Evolutionary conservation across 2,113 vertebrate genomes (phyloP).

Genomic region (Pelmatolapia mariae): DNA sequence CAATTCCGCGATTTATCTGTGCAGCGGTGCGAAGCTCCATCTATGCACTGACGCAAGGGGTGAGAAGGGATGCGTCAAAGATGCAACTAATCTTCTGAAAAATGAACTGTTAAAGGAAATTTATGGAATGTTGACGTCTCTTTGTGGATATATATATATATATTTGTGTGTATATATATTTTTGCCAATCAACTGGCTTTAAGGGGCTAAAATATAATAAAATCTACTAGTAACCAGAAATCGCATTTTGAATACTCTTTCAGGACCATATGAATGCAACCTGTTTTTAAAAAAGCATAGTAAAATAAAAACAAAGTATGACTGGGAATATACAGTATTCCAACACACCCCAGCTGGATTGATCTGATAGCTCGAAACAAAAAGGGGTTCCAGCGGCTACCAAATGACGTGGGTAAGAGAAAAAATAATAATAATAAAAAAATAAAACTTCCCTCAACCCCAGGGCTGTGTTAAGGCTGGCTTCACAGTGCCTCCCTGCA

Average conservation of each 20-base stretch:
- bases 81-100: background rate
- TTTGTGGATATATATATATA: background rate
- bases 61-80: constrained; percentile 19
- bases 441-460: background rate
- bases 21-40: constrained; percentile 52
- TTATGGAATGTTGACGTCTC: constrained; percentile 61
- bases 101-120: background rate
- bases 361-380: background rate
- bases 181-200: background rate
- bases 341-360: background rate
- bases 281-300: background rate
- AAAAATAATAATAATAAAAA: background rate
- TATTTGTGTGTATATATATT: background rate
- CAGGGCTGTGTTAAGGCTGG: constrained; percentile 60
- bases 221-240: background rate
- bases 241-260: background rate
- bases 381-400: constrained; percentile 5
- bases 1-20: constrained; percentile 31
- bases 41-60: background rate
- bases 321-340: background rate
- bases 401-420: background rate
- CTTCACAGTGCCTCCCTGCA: constrained; percentile 48
- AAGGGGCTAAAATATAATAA: background rate
- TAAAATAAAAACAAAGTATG: background rate
- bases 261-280: background rate